These are phyloP conservation scores for Lontra canadensis DNA, from an alignment of 2,113 vertebrate genomes.

Conservation along the genomic window DNA sequence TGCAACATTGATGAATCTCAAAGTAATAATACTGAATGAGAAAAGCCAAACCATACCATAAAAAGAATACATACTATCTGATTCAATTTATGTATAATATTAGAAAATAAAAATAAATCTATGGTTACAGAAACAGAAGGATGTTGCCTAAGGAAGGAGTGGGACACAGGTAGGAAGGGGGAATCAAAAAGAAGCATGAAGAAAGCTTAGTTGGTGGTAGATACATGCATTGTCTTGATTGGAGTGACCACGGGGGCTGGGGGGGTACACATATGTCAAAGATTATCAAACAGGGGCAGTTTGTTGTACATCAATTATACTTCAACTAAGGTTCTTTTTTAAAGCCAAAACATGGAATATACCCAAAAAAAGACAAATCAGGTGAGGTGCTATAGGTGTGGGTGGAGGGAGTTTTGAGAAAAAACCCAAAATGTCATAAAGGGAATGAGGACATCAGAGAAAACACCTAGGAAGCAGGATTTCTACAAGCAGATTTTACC, in stretches of 20 bases:
- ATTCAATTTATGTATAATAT: neutral
- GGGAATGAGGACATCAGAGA: neutral
- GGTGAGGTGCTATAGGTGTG: neutral
- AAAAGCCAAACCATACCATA: neutral
- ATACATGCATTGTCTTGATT: neutral
- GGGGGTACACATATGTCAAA: neutral
- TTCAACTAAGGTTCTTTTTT: neutral
- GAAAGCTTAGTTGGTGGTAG: neutral
- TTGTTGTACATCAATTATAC: neutral
- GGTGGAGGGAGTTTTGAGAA: neutral
- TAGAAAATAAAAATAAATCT: slow-evolving; percentile 1
- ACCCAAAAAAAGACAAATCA: neutral
- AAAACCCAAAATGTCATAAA: slow-evolving; percentile 34
- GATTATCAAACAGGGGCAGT: neutral
- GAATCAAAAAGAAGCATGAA: neutral
- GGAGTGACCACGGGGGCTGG: neutral
- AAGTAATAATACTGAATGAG: neutral
- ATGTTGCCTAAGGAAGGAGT: neutral
- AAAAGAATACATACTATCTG: neutral
- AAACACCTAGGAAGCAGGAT: neutral
- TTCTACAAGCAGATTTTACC: neutral
- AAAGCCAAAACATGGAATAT: neutral
- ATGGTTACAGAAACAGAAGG: neutral
- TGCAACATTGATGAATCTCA: neutral
- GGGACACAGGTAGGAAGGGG: accelerated